Evolutionary conservation across 2,113 vertebrate genomes (phyloP).

Genomic region (Phaetusa simplex): DNA sequence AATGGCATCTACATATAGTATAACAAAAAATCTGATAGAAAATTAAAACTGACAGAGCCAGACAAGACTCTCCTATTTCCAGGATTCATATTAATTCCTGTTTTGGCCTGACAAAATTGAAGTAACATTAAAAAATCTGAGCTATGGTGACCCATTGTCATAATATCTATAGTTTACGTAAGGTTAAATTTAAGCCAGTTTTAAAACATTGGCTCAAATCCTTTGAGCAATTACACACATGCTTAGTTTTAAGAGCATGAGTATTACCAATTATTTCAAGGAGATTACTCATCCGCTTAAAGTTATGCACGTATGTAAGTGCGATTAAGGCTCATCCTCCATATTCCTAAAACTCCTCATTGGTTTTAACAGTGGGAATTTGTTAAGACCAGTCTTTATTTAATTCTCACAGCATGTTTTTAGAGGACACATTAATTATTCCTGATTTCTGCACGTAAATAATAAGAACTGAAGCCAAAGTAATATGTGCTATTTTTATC

Average conservation of each 20-base stretch:
- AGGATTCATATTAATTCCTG: neutral
- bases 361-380: slow-evolving; percentile 4
- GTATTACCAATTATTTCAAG: slow-evolving; percentile 26
- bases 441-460: neutral
- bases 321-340: neutral
- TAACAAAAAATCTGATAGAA: neutral
- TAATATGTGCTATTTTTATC: neutral
- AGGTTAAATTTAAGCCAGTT: neutral
- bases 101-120: neutral
- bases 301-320: slow-evolving; percentile 5
- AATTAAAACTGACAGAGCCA: neutral
- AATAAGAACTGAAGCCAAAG: neutral
- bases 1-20: neutral
- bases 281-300: slow-evolving; percentile 13
- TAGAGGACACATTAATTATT: slow-evolving; percentile 19
- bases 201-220: neutral
- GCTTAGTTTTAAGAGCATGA: slow-evolving; percentile 16
- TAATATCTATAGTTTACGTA: neutral
- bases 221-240: slow-evolving; percentile 17
- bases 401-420: slow-evolving; percentile 26
- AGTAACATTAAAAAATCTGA: neutral
- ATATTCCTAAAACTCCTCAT: neutral
- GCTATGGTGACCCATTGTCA: neutral
- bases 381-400: slow-evolving; percentile 15
- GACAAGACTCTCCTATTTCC: neutral